Evolutionary conservation across 1,140 invertebrate species (phyloP).

Genomic region (Diorhabda elongata): DNA sequence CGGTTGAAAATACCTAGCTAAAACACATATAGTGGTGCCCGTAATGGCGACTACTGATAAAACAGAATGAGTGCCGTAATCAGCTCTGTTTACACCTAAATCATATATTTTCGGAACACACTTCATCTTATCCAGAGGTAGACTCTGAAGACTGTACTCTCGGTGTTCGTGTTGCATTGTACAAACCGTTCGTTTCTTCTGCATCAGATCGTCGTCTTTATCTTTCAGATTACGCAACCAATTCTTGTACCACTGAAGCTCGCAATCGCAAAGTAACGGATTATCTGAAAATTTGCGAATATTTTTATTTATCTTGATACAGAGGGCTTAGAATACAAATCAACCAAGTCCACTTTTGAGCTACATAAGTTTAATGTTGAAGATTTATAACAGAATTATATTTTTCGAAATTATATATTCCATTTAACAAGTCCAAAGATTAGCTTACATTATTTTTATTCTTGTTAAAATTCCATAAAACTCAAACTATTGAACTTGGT

Average conservation of each 20-base stretch:
- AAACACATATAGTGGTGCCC: constrained; percentile 19
- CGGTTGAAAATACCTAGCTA: constrained; percentile 24
- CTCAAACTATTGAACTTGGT: too few relatives aligned
- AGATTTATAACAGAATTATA: too few relatives aligned
- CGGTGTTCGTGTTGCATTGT: constrained; percentile 69
- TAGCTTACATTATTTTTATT: too few relatives aligned
- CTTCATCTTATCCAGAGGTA: constrained; percentile 75
- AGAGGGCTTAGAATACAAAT: too few relatives aligned
- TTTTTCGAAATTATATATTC: too few relatives aligned
- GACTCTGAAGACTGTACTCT: constrained; percentile 74
- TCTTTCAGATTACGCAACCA: constrained; percentile 72
- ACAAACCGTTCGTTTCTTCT: constrained; percentile 77
- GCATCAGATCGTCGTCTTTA: constrained; percentile 79
- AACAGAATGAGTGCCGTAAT: constrained; percentile 3
- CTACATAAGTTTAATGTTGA: too few relatives aligned
- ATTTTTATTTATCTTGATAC: too few relatives aligned
- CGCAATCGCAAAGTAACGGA: constrained; percentile 80
- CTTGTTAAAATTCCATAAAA: too few relatives aligned
- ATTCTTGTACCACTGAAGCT: constrained; percentile 78
- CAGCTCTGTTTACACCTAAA: constrained; percentile 23
- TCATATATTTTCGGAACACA: constrained; percentile 64
- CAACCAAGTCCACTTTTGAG: too few relatives aligned
- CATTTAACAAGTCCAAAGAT: too few relatives aligned
- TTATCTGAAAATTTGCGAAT: constrained; percentile 63
- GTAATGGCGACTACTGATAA: background rate